These are phyloP conservation scores for Psittacula derbiana DNA, from an alignment of 2,797 vertebrate species.

Conservation along the genomic window DNA sequence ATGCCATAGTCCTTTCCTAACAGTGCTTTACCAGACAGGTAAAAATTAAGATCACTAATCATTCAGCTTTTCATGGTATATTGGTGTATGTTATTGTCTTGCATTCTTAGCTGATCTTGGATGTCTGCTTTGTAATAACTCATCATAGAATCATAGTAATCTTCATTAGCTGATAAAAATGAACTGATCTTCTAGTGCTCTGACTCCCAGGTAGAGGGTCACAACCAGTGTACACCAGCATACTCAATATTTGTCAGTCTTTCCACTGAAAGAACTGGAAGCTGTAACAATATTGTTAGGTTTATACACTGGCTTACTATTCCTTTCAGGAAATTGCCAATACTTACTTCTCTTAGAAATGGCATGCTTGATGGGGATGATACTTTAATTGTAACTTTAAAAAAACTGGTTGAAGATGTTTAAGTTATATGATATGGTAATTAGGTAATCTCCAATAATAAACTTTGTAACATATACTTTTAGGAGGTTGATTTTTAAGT, in stretches of 20 bases:
- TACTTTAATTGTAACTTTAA: background rate
- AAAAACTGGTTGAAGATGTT: background rate
- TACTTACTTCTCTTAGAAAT: background rate
- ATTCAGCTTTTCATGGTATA: background rate
- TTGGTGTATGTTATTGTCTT: background rate
- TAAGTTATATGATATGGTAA: background rate
- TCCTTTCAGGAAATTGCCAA: background rate
- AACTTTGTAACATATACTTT: background rate
- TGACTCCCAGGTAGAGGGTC: background rate
- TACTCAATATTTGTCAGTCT: background rate
- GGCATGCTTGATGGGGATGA: background rate
- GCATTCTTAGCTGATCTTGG: background rate
- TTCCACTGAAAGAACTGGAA: background rate
- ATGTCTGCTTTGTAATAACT: background rate
- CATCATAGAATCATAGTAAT: background rate
- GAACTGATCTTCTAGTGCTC: background rate
- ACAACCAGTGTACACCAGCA: background rate
- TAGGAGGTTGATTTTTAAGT: background rate
- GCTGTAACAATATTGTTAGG: background rate
- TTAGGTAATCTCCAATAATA: background rate
- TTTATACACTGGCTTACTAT: background rate
- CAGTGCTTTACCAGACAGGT: background rate
- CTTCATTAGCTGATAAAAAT: background rate
- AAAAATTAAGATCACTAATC: background rate
- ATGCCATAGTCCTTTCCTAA: background rate